Evolutionary conservation across 2,888 invertebrate species (phyloP).

Genomic region (Trilocha varians): DNA sequence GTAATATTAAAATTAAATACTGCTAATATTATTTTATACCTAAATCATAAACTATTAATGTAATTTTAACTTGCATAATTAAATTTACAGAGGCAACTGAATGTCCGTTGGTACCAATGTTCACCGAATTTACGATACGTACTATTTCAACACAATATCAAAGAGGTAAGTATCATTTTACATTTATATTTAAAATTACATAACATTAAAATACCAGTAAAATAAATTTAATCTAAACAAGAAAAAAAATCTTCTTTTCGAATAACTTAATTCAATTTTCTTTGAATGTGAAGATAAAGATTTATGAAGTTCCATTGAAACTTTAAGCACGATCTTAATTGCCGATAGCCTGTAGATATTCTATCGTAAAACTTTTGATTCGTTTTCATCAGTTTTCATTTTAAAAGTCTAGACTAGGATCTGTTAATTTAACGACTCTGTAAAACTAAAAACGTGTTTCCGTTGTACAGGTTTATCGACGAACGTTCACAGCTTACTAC

Average conservation of each 20-base stretch:
- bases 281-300: too few species aligned
- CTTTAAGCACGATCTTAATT: conserved; percentile 7
- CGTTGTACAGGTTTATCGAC: conserved; percentile 84
- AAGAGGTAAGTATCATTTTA: conserved; percentile 75
- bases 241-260: too few species aligned
- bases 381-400: conserved; percentile 12
- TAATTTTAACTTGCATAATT: conserved; percentile 11
- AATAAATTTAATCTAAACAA: too few species aligned
- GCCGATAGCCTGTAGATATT: not conserved
- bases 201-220: too few species aligned
- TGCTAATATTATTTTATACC: too few species aligned
- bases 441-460: too few species aligned
- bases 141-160: conserved; percentile 91
- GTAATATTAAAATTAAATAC: too few species aligned
- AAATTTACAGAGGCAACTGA: conserved; percentile 83
- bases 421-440: too few species aligned
- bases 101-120: conserved; percentile 90
- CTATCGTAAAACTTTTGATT: conserved; percentile 31
- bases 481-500: conserved; percentile 90
- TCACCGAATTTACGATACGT: conserved; percentile 90
- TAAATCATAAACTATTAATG: too few species aligned
- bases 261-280: too few species aligned
- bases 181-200: too few species aligned
- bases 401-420: not conserved
- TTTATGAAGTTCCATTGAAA: conserved; percentile 3